These are phyloP conservation scores for Griposia aprilina DNA, from an alignment of 2,888 invertebrate genomes.

Conservation along the genomic window DNA sequence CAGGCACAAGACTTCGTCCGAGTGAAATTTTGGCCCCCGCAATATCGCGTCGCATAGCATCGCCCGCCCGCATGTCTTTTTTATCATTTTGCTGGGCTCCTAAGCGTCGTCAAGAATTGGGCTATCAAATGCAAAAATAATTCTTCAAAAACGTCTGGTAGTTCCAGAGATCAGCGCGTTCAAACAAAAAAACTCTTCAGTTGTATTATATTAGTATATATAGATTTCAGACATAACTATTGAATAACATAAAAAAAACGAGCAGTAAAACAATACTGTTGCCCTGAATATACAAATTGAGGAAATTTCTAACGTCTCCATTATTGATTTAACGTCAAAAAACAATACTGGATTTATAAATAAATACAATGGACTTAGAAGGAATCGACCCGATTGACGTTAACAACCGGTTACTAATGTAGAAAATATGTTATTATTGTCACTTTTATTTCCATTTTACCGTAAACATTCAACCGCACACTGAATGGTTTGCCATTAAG, in stretches of 20 bases:
- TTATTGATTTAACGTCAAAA: constrained; percentile 1
- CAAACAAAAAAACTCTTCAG: neutral
- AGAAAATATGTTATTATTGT: constrained; percentile 46
- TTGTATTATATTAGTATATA: neutral
- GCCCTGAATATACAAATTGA: neutral
- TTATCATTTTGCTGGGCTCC: neutral
- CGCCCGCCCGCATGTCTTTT: too few relatives aligned
- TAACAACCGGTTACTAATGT: constrained; percentile 14
- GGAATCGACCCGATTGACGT: neutral
- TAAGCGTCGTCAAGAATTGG: too few relatives aligned
- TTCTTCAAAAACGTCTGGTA: neutral
- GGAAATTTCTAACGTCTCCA: constrained; percentile 17
- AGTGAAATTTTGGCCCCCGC: neutral
- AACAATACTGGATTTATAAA: constrained; percentile 13
- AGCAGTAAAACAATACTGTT: neutral
- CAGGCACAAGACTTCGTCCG: neutral
- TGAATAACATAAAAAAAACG: neutral
- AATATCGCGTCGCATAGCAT: too few relatives aligned
- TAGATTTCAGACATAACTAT: neutral
- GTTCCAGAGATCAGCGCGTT: neutral
- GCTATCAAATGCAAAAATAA: too few relatives aligned
- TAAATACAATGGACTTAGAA: constrained; percentile 2
- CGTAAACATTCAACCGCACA: constrained; percentile 35
- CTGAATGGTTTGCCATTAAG: constrained; percentile 10
- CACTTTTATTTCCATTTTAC: constrained; percentile 35